phyloP scores from a whole-genome alignment of 2,797 vertebrate genomes.

The Acomys russatus region DNA sequence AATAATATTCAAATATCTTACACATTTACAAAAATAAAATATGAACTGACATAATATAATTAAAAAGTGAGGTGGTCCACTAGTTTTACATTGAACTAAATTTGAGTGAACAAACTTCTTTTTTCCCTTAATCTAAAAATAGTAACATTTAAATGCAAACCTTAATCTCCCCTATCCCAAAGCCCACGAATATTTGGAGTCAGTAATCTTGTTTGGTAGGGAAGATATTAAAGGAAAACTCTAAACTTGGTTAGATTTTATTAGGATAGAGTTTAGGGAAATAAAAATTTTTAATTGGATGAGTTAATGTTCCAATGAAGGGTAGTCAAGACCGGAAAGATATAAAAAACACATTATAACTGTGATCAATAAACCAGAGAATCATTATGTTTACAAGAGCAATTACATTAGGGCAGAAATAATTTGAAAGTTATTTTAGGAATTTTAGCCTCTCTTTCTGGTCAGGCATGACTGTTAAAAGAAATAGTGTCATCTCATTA shows the following conservation, averaged over 20 bases:
- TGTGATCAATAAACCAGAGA: constrained; percentile 66
- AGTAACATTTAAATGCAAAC: background rate
- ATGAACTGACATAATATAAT: background rate
- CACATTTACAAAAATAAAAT: background rate
- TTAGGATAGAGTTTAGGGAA: constrained; percentile 64
- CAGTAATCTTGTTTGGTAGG: constrained; percentile 39
- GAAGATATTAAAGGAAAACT: constrained; percentile 69
- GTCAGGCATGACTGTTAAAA: constrained; percentile 23
- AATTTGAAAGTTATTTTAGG: constrained; percentile 71
- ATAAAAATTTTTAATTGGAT: constrained; percentile 76
- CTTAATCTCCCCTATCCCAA: constrained; percentile 1
- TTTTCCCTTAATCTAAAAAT: constrained; percentile 6
- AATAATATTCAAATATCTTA: background rate
- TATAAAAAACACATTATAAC: constrained; percentile 69
- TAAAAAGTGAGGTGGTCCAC: background rate
- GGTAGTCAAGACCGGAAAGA: constrained; percentile 55
- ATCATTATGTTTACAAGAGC: constrained; percentile 27
- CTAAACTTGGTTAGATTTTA: constrained; percentile 69
- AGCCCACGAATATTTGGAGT: background rate
- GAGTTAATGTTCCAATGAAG: constrained; percentile 75
- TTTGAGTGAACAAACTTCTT: constrained; percentile 16
- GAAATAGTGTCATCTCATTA: constrained; percentile 5
- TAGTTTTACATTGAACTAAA: constrained; percentile 10
- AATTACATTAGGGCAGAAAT: constrained; percentile 72
- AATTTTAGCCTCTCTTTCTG: constrained; percentile 40